Evolutionary conservation across 2,797 vertebrate genomes (phyloP), one percentile per base, ranked within the genome.

Genomic region (Ibycter americanus): DNA sequence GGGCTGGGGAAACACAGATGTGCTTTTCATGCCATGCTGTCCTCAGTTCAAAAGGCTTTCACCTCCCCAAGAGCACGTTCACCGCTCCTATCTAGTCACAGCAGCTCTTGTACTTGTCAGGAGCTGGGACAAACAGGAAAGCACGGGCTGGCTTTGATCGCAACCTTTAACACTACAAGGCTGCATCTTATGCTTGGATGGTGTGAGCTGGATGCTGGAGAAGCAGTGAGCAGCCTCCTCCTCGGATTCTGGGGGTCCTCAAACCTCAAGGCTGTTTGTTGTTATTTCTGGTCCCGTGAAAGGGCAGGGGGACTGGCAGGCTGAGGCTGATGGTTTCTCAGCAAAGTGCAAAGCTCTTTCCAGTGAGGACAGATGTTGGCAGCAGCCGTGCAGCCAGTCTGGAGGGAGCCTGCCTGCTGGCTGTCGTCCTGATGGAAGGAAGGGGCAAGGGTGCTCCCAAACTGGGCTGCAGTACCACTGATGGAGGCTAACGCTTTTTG

Each of bases 51-150:
- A 95, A 97, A 59, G 84, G 65, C 52, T 84, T 22, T 63, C 40
- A 27, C 82, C 71, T 88, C 89, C 56, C 47, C 1, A 0, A 23
- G 52, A 93, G 89, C 92, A 93, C 79, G 81, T 96, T 85, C 81
- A 42, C 83, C 0, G 0, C 49, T 93, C 91, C 71, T 96, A 78
- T 95, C 89, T 77, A 46, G 92, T 86, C 85, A 47, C 76, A 83
- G 85, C 93, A 93, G 87, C 55, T 80, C 95, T 42, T 1, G 1
- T 38, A 46, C 73, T 90, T 7, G 0, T 96, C 58, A 25, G 83
- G 95, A 76, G 84, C 74, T 67, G 82, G 65, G 74, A 96, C 95
- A 97, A 97, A 96, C 92, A 95, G 95, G 96, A 96, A 95, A 91
- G 32, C 79, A 23, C 3, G 6, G 74, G 77, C 29, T 90, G 36